Conservation (phyloP, 2,888 invertebrate species). For the Hesperia comma region DNA sequence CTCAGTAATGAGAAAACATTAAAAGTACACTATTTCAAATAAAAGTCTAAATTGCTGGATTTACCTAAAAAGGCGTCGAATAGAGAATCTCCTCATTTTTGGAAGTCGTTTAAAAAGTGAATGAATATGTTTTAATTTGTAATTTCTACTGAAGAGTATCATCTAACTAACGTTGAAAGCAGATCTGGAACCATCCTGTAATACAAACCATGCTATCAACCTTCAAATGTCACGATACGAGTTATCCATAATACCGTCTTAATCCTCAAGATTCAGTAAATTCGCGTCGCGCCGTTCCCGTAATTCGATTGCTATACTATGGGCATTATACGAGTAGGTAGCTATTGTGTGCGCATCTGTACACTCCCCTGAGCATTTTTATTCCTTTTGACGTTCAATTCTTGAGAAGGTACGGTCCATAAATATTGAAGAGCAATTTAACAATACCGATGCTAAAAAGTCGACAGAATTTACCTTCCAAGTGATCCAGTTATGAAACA, state of each 20-base stretch:
- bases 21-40: too few species aligned
- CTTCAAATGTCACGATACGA: too few species aligned
- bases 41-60: too few species aligned
- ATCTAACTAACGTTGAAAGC: too few species aligned
- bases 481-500: background rate
- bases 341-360: background rate
- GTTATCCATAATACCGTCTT: background rate
- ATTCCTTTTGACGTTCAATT: constrained; percentile 66
- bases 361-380: constrained; percentile 49
- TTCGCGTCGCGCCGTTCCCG: background rate
- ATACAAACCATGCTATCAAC: too few species aligned
- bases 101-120: too few species aligned
- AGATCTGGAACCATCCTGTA: too few species aligned
- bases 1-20: too few species aligned
- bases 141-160: too few species aligned
- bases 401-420: constrained; percentile 25
- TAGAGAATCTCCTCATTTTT: too few species aligned
- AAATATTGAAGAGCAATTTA: constrained; percentile 8
- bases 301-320: background rate
- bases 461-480: background rate
- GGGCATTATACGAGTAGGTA: background rate
- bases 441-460: constrained; percentile 2
- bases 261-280: constrained; percentile 1
- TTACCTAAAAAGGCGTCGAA: too few species aligned
- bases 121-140: too few species aligned